phyloP scores from a whole-genome alignment of 2,113 vertebrate genomes.

The Notothenia rossii region DNA sequence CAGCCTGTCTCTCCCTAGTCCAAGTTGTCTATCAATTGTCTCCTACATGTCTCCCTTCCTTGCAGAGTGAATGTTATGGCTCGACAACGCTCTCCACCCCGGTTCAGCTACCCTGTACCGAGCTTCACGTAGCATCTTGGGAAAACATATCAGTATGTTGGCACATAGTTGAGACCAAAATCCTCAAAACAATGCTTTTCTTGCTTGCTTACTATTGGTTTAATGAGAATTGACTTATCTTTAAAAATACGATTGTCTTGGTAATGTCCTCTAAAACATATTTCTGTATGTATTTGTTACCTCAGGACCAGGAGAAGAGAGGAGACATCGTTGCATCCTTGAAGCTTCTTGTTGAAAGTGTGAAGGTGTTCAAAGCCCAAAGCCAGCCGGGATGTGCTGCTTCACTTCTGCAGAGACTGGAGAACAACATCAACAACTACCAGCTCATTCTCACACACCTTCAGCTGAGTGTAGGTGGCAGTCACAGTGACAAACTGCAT shows the following conservation, averaged over 20 bases:
- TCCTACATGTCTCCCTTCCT: slow-evolving; percentile 26
- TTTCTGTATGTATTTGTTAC: slow-evolving; percentile 17
- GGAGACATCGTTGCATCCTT: slow-evolving; percentile 75
- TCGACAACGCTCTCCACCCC: slow-evolving; percentile 46
- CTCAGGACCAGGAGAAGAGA: slow-evolving; percentile 72
- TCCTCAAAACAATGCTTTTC: not conserved
- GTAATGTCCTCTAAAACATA: not conserved
- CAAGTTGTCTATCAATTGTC: slow-evolving; percentile 25
- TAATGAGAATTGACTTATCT: not conserved
- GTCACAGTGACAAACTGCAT: slow-evolving; percentile 2
- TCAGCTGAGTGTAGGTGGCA: slow-evolving; percentile 67
- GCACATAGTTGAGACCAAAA: slow-evolving; percentile 27
- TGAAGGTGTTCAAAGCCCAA: slow-evolving; percentile 49
- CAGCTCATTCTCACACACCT: slow-evolving; percentile 72
- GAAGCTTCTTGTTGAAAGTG: slow-evolving; percentile 64
- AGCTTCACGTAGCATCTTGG: slow-evolving; percentile 74
- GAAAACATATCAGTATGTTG: slow-evolving; percentile 75
- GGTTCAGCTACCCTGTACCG: slow-evolving; percentile 71
- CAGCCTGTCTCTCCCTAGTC: slow-evolving; percentile 30
- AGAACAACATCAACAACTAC: slow-evolving; percentile 79
- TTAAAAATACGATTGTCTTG: not conserved
- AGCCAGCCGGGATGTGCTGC: slow-evolving; percentile 60
- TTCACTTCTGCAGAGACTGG: slow-evolving; percentile 66
- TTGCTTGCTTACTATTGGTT: not conserved
- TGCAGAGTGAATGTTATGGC: slow-evolving; percentile 69